A percentile compares a stretch with the other conserved stretches of the same genome.
phyloP scores from a whole-genome alignment of 2,888 invertebrate genomes.

The Lordiphosa andalusiaca region DNA sequence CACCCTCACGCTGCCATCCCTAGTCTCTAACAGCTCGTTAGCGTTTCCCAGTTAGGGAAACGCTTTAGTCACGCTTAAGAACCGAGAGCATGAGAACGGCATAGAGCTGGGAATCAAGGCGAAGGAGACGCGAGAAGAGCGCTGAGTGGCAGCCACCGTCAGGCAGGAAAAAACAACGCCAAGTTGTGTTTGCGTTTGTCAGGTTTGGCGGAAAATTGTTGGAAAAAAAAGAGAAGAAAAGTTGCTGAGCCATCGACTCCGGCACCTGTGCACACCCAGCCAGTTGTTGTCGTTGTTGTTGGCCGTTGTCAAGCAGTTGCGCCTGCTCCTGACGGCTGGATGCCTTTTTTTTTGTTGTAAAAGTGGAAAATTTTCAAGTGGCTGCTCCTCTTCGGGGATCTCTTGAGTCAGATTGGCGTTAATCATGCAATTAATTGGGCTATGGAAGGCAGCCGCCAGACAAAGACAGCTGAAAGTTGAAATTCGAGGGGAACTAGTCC shows the following conservation, averaged over 20 bases:
- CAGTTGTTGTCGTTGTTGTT: no score
- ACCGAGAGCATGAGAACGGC: conserved; percentile 1
- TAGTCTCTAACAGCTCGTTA: conserved; percentile 52
- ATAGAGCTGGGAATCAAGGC: conserved; percentile 9
- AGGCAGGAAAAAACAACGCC: conserved; percentile 49
- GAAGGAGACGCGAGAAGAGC: conserved; percentile 2
- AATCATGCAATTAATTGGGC: conserved; percentile 67
- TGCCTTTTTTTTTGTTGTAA: conserved; percentile 18
- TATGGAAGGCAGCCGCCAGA: conserved; percentile 21
- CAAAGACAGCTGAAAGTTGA: conserved; percentile 1
- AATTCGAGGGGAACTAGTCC: neutral
- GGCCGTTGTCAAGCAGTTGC: conserved; percentile 6
- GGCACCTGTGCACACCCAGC: conserved; percentile 40
- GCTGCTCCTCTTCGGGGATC: conserved; percentile 23
- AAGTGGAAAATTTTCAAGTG: conserved; percentile 51
- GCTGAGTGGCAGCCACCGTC: conserved; percentile 8
- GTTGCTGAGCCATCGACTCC: conserved; percentile 59
- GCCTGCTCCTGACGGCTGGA: conserved; percentile 10
- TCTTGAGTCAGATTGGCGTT: conserved; percentile 56
- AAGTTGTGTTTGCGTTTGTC: conserved; percentile 30
- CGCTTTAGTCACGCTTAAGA: conserved; percentile 69
- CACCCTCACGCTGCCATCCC: conserved; percentile 7
- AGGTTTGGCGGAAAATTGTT: conserved; percentile 26
- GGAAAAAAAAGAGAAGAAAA: conserved; percentile 32
- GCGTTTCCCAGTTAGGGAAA: conserved; percentile 57